Percentiles rank a stretch among this genome's conserved stretches.
These are phyloP conservation scores for Ormyrus thymus DNA, from an alignment of 2,888 invertebrate genomes.

Conservation along the genomic window DNA sequence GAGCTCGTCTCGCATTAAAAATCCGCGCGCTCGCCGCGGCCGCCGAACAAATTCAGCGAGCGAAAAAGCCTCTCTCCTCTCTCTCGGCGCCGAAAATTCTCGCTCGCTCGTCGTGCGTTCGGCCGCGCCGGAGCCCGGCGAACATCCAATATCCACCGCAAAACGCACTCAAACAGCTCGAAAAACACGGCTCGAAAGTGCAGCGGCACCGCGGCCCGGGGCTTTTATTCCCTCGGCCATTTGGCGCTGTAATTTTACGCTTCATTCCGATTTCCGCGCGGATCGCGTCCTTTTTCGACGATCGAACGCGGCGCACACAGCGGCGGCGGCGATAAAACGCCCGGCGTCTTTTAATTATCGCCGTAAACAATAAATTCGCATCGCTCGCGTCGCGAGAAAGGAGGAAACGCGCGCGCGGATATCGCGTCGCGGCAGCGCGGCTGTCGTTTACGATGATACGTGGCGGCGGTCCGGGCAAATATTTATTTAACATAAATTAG, in stretches of 20 bases:
- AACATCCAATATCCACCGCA: too few species aligned
- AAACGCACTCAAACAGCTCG: too few species aligned
- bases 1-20: too few species aligned
- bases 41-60: too few species aligned
- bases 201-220: background rate
- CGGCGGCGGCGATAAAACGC: too few species aligned
- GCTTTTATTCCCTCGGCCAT: background rate
- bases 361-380: slow-evolving; percentile 35
- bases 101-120: too few species aligned
- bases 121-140: too few species aligned
- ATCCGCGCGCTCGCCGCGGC: too few species aligned
- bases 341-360: slow-evolving; percentile 34
- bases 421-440: background rate
- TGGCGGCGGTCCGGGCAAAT: slow-evolving; percentile 56
- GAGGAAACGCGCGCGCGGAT: background rate
- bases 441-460: slow-evolving; percentile 58
- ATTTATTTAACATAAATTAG: slow-evolving; percentile 64
- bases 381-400: background rate
- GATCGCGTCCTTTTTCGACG: slow-evolving; percentile 38
- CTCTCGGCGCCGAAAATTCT: too few species aligned
- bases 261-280: background rate
- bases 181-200: background rate
- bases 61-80: too few species aligned
- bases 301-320: slow-evolving; percentile 3
- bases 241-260: background rate